A percentile compares a stretch with the other conserved stretches of the same genome.
Conservation (phyloP, 2,888 invertebrate species). For the Epinotia bilunana region DNA sequence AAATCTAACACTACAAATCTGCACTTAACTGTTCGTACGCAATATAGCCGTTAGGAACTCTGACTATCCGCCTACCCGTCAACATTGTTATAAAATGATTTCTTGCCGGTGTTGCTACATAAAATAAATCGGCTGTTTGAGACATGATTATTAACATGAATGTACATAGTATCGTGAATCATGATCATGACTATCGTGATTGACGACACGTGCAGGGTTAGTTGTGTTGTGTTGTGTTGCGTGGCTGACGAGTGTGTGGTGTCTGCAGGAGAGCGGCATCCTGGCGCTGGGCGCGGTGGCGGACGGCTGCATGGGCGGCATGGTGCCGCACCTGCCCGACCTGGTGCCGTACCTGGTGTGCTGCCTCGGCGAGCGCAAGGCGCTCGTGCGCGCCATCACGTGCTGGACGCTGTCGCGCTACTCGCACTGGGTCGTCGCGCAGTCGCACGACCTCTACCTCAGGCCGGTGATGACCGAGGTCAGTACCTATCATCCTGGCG, state of each 20-base stretch:
- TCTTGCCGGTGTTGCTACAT: no score
- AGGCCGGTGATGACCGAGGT: conserved; percentile 97
- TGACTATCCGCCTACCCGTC: no score
- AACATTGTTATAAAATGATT: no score
- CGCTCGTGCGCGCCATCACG: conserved; percentile 98
- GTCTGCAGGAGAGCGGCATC: conserved; percentile 91
- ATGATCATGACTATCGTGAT: no score
- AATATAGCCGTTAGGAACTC: no score
- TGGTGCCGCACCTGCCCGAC: conserved; percentile 98
- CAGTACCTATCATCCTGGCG: conserved; percentile 90
- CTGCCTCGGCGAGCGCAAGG: conserved; percentile 97
- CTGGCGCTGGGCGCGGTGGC: conserved; percentile 97
- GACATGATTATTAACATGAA: no score
- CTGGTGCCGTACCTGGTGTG: conserved; percentile 97
- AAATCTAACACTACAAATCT: no score
- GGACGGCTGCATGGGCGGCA: conserved; percentile 97
- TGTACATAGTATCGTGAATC: no score
- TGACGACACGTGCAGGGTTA: no score
- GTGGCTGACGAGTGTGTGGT: background rate
- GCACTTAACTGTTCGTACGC: no score
- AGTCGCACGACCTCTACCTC: conserved; percentile 96
- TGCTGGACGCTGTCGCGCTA: conserved; percentile 99
- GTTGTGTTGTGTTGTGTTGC: no score
- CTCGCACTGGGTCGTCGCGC: conserved; percentile 99
- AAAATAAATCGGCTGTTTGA: no score